Evolutionary conservation across 2,113 vertebrate species (phyloP).

Genomic region (Collichthys lucidus): DNA sequence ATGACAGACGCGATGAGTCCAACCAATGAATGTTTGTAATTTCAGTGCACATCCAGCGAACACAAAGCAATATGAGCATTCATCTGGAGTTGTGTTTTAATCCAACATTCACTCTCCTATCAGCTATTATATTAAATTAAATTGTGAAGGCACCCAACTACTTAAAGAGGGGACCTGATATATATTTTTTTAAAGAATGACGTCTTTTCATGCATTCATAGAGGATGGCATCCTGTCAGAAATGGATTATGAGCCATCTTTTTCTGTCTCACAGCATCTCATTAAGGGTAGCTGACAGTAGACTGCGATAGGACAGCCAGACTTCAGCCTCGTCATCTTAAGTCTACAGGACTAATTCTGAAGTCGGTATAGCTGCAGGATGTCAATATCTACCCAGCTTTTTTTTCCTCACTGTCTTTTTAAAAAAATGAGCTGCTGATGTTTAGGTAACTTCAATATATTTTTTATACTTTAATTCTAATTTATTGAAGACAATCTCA

Average conservation of each 20-base stretch:
- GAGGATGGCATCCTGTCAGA: neutral
- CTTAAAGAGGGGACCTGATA: neutral
- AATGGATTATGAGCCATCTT: neutral
- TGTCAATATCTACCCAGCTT: neutral
- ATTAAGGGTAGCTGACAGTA: neutral
- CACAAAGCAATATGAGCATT: no score
- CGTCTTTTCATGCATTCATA: neutral
- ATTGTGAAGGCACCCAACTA: neutral
- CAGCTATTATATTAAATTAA: neutral
- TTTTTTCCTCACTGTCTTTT: neutral
- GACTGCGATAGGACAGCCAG: neutral
- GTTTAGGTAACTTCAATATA: neutral
- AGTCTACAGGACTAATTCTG: conserved; percentile 3
- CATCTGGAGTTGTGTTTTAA: no score
- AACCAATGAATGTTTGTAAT: no score
- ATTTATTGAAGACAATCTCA: neutral
- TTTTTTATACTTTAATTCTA: neutral
- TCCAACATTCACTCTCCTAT: no score
- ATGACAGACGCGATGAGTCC: no score
- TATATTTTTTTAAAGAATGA: neutral
- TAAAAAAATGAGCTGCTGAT: neutral
- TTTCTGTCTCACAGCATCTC: neutral
- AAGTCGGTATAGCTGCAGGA: neutral
- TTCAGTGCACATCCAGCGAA: no score
- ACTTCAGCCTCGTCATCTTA: neutral